Evolutionary conservation across 2,888 invertebrate genomes (phyloP), one percentile per base, ranked within the genome.

Genomic region (Sicus ferrugineus): DNA sequence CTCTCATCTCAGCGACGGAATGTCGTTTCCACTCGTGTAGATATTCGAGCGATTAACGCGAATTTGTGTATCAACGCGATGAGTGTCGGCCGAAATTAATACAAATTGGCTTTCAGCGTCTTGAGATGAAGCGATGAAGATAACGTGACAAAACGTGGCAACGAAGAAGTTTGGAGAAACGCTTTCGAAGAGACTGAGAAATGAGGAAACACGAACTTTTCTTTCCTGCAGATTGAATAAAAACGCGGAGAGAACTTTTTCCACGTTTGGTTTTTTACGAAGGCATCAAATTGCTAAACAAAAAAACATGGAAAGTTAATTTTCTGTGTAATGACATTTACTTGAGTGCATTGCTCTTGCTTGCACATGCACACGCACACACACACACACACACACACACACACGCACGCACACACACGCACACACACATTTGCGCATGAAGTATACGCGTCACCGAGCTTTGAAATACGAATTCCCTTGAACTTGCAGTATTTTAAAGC

Each of bases 401-500:
- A 54, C 2, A 2, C 28, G 1, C 7, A 59, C 59, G 38, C 59
- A 46, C 50, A 30, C 16, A 34, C 14, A 26, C 64, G 23, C 50
- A 64, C 0, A n/a, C n/a, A 64, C 2, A 31, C 31, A 54, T 6
- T 26, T 2, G 9, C 23, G 26, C 54, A 54, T 28, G 28, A n/a
- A 31, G 2, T 6, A 21, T 23, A 26, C 34, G 38, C 30, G 7
- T 31, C 59, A 34, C 38, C 6, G 16, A 26, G 14, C 21, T 14
- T 23, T 19, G 34, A 23, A 38, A 38, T 19, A 34, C 21, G 21
- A 64, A 64, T 26, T 31, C 52, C 50, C 64, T 64, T 64, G 64
- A 64, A 64, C 64, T 64, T 64, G 64, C 34, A 23, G 23, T 48
- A 16, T 59, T 16, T 59, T 59, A 19, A 19, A 59, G 16, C 28